Percentiles rank a stretch among this genome's conserved stretches.
phyloP scores from a whole-genome alignment of 2,113 vertebrate genomes.

The Corythornis cristatus region DNA sequence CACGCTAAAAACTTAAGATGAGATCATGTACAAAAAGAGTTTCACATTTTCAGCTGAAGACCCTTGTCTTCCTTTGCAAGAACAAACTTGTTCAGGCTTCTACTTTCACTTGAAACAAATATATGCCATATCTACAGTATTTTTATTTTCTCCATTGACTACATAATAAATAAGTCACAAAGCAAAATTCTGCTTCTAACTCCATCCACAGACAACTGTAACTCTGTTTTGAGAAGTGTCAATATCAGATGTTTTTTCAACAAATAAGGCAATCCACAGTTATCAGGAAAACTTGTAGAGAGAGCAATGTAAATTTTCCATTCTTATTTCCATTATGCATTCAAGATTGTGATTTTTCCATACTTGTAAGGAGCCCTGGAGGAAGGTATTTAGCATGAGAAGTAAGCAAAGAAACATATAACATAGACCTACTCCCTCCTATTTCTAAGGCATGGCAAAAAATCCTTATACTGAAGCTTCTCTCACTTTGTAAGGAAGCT shows the following conservation, averaged over 20 bases:
- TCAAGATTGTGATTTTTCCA: background rate
- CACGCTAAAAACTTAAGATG: background rate
- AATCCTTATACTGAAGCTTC: background rate
- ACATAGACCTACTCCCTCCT: background rate
- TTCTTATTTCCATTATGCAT: background rate
- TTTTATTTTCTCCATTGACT: background rate
- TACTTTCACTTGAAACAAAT: background rate
- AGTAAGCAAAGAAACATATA: background rate
- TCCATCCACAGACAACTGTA: background rate
- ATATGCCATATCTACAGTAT: background rate
- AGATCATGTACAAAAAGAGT: background rate
- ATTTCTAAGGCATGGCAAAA: background rate
- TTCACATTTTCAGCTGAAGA: background rate
- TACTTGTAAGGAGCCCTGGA: background rate
- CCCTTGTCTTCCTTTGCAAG: background rate
- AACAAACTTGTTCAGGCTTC: background rate
- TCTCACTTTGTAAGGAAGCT: background rate
- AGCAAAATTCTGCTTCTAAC: background rate
- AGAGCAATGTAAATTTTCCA: background rate
- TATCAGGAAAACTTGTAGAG: background rate
- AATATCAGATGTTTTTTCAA: background rate
- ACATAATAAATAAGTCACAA: background rate
- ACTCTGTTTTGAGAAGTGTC: background rate
- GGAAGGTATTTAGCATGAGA: background rate
- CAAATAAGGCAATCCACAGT: background rate